Base-by-base conservation (phyloP, 2,888 invertebrate genomes). In the Ectemnius cavifrons region DNA sequence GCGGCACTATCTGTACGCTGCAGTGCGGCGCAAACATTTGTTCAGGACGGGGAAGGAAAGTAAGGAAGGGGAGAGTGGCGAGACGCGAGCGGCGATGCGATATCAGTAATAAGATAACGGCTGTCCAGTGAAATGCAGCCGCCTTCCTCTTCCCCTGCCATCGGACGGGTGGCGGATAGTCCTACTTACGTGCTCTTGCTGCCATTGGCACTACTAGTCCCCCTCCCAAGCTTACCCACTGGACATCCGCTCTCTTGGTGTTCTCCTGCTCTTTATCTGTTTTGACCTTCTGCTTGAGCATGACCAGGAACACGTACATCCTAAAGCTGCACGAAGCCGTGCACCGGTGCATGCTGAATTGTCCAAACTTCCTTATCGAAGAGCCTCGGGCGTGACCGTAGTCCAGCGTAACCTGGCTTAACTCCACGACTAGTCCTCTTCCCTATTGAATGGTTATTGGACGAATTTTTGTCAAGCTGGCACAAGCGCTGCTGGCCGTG, bases 31-130 rank as follows among this genome's bases (percentile, higher is more conserved):
- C 87, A 89, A 88, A 89, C 87, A 89, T 89, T 89, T 89, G 87
- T 84, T 87, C 85, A 85, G 87, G 85, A 86, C 71, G 69, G 66
- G 63, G 78, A 77, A 71, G 62, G 76, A 70, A 71, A 80, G 23
- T 23, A 23, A 85, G 87, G 85, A 86, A 68, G 69, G 66, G 64
- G n/a, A 52, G 49, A 73, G 58, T 45, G 78, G 66, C 37, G 71
- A 71, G 77, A 67, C 75, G 78, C 73, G 76, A 76, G 71, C 77
- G 68, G 70, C 80, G 81, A 82, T 77, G 79, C 81, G 86, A 88
- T 89, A 89, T 88, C 86, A 84, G 86, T 85, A 87, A 86, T 86
- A 85, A 88, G 89, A 89, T 89, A 89, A 89, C 84, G 83, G 79
- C 79, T 82, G 81, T 79, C 85, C 85, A 77, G 76, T 71, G 73